Percentiles rank a stretch among this genome's conserved stretches.
Conservation (phyloP, 2,888 invertebrate species). For the Rhingia rostrata region DNA sequence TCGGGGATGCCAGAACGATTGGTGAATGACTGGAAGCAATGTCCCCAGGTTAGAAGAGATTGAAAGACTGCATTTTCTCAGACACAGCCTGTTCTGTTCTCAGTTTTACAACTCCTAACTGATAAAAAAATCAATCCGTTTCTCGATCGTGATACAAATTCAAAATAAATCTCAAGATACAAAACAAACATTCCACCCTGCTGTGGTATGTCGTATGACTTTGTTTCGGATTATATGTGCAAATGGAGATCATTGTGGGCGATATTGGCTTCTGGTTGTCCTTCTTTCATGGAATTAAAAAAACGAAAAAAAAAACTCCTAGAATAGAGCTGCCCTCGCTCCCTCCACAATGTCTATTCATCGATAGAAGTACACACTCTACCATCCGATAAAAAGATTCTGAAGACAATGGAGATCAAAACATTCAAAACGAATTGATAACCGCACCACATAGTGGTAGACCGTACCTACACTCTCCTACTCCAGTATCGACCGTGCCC, state of each 20-base stretch:
- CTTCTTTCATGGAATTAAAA: constrained; percentile 56
- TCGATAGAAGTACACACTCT: constrained; percentile 31
- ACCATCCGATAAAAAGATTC: constrained; percentile 63
- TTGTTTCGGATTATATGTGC: constrained; percentile 40
- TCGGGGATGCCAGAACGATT: too few species aligned
- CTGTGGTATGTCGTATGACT: constrained; percentile 46
- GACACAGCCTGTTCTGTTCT: background rate
- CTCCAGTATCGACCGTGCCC: constrained; percentile 64
- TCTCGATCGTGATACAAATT: constrained; percentile 49
- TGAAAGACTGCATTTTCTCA: background rate
- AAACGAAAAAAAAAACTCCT: constrained; percentile 4
- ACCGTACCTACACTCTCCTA: background rate
- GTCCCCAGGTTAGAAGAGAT: too few species aligned
- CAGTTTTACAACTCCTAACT: background rate
- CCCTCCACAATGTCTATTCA: constrained; percentile 12
- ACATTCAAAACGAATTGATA: constrained; percentile 74
- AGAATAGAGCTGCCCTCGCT: constrained; percentile 29
- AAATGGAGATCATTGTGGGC: constrained; percentile 71
- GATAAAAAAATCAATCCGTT: constrained; percentile 19
- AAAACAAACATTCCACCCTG: constrained; percentile 20
- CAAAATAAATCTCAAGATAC: constrained; percentile 28
- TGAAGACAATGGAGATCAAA: constrained; percentile 72
- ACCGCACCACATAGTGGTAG: constrained; percentile 31
- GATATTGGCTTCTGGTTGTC: constrained; percentile 71
- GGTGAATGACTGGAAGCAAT: too few species aligned